Conservation (phyloP, 1,140 invertebrate species). For the Coenobita brevimanus region DNA sequence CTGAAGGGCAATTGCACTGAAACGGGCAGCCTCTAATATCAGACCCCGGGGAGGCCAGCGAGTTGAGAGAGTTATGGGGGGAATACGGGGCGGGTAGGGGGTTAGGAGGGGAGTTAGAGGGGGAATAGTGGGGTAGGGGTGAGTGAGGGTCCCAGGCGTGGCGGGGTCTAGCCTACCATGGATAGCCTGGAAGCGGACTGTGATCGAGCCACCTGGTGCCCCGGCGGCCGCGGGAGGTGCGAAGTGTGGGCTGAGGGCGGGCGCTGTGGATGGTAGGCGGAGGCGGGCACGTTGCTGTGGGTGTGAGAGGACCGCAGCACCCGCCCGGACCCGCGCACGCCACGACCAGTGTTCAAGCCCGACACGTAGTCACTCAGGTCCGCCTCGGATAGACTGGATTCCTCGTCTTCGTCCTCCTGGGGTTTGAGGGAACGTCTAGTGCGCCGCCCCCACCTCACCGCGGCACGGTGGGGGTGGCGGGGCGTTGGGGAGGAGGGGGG, state of each 20-base stretch:
- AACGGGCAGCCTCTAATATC: no score
- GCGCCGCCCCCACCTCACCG: slow-evolving; percentile 5
- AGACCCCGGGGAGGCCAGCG: no score
- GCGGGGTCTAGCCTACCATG: slow-evolving; percentile 61
- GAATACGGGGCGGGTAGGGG: no score
- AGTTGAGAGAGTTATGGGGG: no score
- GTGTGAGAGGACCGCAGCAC: slow-evolving; percentile 60
- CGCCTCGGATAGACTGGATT: slow-evolving; percentile 67
- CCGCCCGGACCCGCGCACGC: slow-evolving; percentile 43
- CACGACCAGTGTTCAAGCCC: slow-evolving; percentile 26
- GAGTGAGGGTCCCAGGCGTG: not conserved
- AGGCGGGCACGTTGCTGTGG: slow-evolving; percentile 57
- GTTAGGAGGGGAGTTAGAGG: not conserved
- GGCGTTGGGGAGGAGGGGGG: no score
- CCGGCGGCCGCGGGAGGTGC: slow-evolving; percentile 45
- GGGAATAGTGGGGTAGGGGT: not conserved
- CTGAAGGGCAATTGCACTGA: no score
- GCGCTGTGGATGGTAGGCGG: slow-evolving; percentile 29
- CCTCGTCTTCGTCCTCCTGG: slow-evolving; percentile 66
- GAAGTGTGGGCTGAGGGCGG: slow-evolving; percentile 55
- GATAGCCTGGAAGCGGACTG: slow-evolving; percentile 67
- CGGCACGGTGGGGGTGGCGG: not conserved
- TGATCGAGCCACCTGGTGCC: slow-evolving; percentile 63
- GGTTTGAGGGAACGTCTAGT: slow-evolving; percentile 25
- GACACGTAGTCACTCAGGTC: slow-evolving; percentile 68